Evolutionary conservation across 2,888 invertebrate species (phyloP), one percentile per base, ranked within the genome.

Genomic region (Blastobasis adustella): DNA sequence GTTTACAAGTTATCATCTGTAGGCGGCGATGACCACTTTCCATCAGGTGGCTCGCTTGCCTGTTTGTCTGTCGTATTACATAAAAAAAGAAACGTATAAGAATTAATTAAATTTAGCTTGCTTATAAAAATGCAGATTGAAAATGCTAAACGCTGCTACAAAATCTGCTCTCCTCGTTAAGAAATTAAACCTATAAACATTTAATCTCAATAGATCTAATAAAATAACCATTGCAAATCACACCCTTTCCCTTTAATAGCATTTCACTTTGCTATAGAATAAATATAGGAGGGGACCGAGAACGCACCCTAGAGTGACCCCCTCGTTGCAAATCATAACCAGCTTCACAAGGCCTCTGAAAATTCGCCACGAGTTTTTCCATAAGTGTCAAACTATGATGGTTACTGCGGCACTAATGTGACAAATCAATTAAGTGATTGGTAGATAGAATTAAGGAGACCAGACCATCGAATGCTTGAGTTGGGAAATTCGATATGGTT

Each of bases 341-440:
- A 23, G 23, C 23, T 23, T 23, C 23, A 23, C 23, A 3, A 2
- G 23, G 23, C 23, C 23, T 23, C 23, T 23, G 23, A 23, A 23
- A 23, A 23, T 23, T 23, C 23, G 23, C 23, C 1, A 23, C 1
- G 2, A 23, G 23, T 23, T 23, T 23, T 23, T 23, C 23, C 3
- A 23, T 23, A 23, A 23, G 23, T 23, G 23, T 23, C 23, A 23
- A 23, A 23, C 37, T n/a, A n/a, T 9, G 45, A n/a, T 45, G 45
- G 45, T 10, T 7, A 5, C 10, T 48, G n/a, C 46, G 37, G 50
- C 10, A 41, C 50, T 73, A 76, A 80, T 78, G 76, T 76, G 73
- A 67, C 71, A 71, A 79, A 81, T 81, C 82, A 80, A 84, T 86
- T 85, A 83, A 75, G 76, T 82, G 73, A 86, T 84, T 84, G 82